Conservation (phyloP, 2,888 invertebrate species). For the Amblyjoppa fuscipennis region DNA sequence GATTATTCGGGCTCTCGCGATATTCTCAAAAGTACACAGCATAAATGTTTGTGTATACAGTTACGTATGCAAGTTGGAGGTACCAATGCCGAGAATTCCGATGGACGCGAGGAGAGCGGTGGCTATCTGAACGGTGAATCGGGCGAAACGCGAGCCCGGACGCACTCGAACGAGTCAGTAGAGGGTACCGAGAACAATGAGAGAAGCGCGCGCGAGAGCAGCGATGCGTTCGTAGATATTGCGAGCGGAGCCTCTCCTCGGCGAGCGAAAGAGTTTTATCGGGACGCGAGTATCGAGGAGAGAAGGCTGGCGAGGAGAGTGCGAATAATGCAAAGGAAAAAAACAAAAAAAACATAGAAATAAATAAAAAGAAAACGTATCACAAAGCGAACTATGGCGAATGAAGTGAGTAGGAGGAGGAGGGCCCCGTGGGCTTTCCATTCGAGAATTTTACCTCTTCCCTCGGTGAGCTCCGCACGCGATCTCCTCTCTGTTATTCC, state of each 20-base stretch:
- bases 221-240: conserved; percentile 64
- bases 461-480: conserved; percentile 36
- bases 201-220: conserved; percentile 38
- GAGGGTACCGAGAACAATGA: conserved; percentile 58
- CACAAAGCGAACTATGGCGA: conserved; percentile 48
- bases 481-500: conserved; percentile 45
- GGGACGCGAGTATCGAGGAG: conserved; percentile 62
- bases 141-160: conserved; percentile 57
- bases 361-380: conserved; percentile 28
- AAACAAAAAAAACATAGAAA: background rate
- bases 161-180: conserved; percentile 24
- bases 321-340: conserved; percentile 53
- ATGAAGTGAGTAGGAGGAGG: conserved; percentile 33
- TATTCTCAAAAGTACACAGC: too few relatives aligned
- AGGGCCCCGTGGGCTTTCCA: conserved; percentile 62
- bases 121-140: conserved; percentile 62
- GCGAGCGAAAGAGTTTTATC: conserved; percentile 60
- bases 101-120: conserved; percentile 40
- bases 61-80: background rate
- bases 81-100: conserved; percentile 44
- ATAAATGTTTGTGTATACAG: background rate
- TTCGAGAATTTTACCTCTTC: conserved; percentile 50
- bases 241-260: conserved; percentile 35
- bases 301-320: conserved; percentile 42
- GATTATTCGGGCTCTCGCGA: background rate